A percentile compares a stretch with the other conserved stretches of the same genome.
Conservation (phyloP, 2,113 vertebrate genomes). For the Pholis gunnellus region DNA sequence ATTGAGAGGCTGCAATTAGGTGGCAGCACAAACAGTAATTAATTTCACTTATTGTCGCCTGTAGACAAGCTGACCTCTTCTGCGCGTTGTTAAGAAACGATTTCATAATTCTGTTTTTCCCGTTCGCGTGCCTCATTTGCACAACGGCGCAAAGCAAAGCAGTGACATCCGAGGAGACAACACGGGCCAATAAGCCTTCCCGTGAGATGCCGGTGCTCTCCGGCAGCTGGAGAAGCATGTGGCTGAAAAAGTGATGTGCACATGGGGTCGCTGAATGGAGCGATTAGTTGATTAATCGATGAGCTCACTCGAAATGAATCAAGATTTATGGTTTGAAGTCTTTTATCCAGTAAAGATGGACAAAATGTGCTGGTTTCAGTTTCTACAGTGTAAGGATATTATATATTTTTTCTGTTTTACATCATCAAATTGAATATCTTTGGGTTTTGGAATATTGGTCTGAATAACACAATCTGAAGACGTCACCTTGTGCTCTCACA, state of each 20-base stretch:
- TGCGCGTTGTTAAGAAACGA: conserved; percentile 40
- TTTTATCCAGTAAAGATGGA: background rate
- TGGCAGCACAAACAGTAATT: conserved; percentile 64
- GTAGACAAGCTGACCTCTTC: conserved; percentile 52
- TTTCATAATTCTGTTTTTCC: conserved; percentile 40
- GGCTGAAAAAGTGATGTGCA: background rate
- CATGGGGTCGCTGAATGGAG: background rate
- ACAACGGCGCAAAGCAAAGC: conserved; percentile 15
- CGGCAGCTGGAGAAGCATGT: conserved; percentile 20
- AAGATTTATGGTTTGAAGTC: background rate
- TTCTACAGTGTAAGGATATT: background rate
- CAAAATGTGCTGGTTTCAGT: background rate
- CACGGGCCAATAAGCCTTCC: conserved; percentile 17
- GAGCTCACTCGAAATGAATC: background rate
- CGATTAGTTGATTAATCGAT: background rate
- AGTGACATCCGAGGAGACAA: conserved; percentile 54
- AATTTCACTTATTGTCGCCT: conserved; percentile 68
- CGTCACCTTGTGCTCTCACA: background rate
- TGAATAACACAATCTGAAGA: background rate
- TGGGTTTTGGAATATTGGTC: background rate
- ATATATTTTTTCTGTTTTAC: background rate
- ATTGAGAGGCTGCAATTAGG: conserved; percentile 60
- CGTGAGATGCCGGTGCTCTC: background rate
- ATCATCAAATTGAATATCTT: background rate
- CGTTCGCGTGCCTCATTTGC: conserved; percentile 56